Evolutionary conservation across 2,888 invertebrate genomes (phyloP).

Genomic region (Idaea biselata): DNA sequence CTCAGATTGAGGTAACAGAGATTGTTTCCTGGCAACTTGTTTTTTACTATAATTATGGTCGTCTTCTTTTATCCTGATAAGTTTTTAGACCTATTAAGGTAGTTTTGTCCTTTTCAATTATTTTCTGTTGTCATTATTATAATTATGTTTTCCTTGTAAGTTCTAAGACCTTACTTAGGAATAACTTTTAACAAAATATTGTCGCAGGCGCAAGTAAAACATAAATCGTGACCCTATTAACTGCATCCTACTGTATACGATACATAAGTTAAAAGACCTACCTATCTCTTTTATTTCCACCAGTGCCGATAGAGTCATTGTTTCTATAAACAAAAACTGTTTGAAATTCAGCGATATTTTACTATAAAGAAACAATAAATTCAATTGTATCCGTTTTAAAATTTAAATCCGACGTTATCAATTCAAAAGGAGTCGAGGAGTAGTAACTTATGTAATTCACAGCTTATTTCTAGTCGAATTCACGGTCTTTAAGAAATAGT

Average conservation of each 20-base stretch:
- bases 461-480: constrained; percentile 9
- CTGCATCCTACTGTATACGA: constrained; percentile 10
- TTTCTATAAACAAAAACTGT: constrained; percentile 13
- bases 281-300: constrained; percentile 8
- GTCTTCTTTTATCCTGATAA: constrained; percentile 10
- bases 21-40: constrained; percentile 30
- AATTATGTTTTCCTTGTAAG: not conserved
- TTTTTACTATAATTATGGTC: constrained; percentile 15
- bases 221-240: constrained; percentile 15
- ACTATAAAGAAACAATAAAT: constrained; percentile 16
- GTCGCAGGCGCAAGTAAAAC: not conserved
- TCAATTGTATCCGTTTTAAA: constrained; percentile 13
- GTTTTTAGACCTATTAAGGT: constrained; percentile 3
- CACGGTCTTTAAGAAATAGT: constrained; percentile 9
- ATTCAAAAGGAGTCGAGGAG: constrained; percentile 9
- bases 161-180: not conserved
- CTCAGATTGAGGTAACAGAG: constrained; percentile 34
- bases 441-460: constrained; percentile 3
- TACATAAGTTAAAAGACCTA: constrained; percentile 2
- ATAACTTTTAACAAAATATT: not conserved
- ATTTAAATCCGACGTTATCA: constrained; percentile 17
- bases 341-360: constrained; percentile 19
- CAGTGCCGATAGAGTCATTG: constrained; percentile 15
- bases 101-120: not conserved
- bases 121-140: not conserved